Percentiles rank a stretch among this genome's conserved stretches.
Conservation (phyloP, 2,113 vertebrate genomes). For the Stigmatopora nigra region DNA sequence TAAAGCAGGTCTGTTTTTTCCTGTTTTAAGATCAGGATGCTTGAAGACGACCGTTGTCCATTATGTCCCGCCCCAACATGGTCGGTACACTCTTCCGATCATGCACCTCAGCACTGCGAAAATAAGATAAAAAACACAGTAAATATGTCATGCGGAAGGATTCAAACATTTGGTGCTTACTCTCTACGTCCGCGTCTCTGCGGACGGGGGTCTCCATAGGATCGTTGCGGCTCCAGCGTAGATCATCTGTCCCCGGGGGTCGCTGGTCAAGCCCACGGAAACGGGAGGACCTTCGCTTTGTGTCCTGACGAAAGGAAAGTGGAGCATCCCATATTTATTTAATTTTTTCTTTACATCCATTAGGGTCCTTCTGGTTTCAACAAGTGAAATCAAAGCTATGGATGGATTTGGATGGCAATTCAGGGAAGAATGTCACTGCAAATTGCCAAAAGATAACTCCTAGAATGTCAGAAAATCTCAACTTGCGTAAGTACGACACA, state of each 20-base stretch:
- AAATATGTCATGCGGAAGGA: background rate
- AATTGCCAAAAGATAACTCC: too few relatives aligned
- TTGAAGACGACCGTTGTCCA: background rate
- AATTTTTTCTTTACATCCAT: too few relatives aligned
- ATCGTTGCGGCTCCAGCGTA: slow-evolving; percentile 55
- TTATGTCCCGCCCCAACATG: slow-evolving; percentile 82
- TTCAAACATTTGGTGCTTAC: slow-evolving; percentile 64
- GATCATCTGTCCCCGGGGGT: slow-evolving; percentile 63
- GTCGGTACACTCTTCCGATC: slow-evolving; percentile 92
- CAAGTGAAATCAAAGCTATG: too few relatives aligned
- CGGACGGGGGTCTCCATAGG: slow-evolving; percentile 56
- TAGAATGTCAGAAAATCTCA: too few relatives aligned
- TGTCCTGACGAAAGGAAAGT: slow-evolving; percentile 47
- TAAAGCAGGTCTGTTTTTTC: too few relatives aligned
- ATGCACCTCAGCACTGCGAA: slow-evolving; percentile 86
- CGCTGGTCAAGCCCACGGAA: slow-evolving; percentile 43
- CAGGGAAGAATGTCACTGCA: too few relatives aligned
- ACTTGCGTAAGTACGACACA: too few relatives aligned
- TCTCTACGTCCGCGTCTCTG: slow-evolving; percentile 72
- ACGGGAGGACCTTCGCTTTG: slow-evolving; percentile 38
- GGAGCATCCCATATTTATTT: too few relatives aligned
- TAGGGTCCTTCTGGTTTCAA: too few relatives aligned
- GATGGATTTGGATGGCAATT: too few relatives aligned
- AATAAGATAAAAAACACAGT: background rate
- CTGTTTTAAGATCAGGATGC: background rate